A percentile compares a stretch with the other conserved stretches of the same genome.
phyloP scores from a whole-genome alignment of 2,797 vertebrate genomes.

The Acrossocheilus wenchowensis region DNA sequence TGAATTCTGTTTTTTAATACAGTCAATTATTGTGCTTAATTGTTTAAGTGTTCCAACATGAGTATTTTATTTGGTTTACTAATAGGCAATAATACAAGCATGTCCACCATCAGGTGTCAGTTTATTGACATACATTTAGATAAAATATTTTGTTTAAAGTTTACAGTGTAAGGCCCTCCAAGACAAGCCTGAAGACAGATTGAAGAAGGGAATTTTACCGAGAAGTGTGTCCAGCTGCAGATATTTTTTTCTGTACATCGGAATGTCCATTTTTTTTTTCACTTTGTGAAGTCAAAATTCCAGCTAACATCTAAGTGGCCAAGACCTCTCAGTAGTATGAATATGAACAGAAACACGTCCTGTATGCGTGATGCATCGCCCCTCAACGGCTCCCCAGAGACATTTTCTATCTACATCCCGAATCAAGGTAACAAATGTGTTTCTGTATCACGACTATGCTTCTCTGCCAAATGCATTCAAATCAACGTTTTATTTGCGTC shows the following conservation, averaged over 20 bases:
- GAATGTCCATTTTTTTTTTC: slow-evolving; percentile 54
- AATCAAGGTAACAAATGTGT: slow-evolving; percentile 71
- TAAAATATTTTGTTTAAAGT: not conserved
- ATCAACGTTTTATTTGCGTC: slow-evolving; percentile 37
- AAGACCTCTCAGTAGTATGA: slow-evolving; percentile 53
- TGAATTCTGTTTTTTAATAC: not conserved
- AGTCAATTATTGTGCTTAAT: not conserved
- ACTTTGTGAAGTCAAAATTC: slow-evolving; percentile 67
- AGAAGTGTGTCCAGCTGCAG: not conserved
- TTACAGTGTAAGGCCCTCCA: not conserved
- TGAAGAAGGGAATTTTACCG: not conserved
- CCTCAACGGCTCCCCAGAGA: slow-evolving; percentile 60
- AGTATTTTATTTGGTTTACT: not conserved
- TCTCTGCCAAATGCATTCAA: slow-evolving; percentile 53
- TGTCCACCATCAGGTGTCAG: not conserved
- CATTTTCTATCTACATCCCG: slow-evolving; percentile 61
- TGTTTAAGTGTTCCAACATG: not conserved
- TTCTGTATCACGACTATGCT: slow-evolving; percentile 60
- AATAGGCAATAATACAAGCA: too few species aligned
- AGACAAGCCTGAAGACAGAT: not conserved
- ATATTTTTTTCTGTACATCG: slow-evolving; percentile 26
- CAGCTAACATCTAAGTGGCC: slow-evolving; percentile 59
- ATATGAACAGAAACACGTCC: slow-evolving; percentile 65
- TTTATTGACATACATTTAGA: not conserved
- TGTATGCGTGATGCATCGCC: slow-evolving; percentile 66